Evolutionary conservation across 2,888 invertebrate species (phyloP), one percentile per base, ranked within the genome.

Genomic region (Mesorhabditis belari): DNA sequence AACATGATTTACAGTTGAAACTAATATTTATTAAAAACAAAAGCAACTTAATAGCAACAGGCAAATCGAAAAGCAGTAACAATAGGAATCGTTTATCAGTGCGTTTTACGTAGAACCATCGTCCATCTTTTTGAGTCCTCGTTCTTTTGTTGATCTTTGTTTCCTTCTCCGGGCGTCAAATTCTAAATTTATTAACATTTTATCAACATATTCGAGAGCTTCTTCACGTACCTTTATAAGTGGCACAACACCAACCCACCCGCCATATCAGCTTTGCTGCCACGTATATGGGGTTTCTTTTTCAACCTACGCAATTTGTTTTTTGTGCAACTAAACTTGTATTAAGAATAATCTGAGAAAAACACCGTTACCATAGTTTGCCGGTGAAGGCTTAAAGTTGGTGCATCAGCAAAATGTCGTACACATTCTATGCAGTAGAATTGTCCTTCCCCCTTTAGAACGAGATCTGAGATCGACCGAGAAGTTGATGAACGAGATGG

Each of bases 341-440:
- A 65, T 27, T 49, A 6, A 4, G 44, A 5, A 19, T 24, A 58
- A 26, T 57, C 25, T 56, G 17, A n/a, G n/a, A 35, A 44, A 57
- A 1, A 57, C 6, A 25, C 19, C 44, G 54, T 50, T 51, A 77
- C 77, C 65, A 74, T 80, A 3, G 69, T 71, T 60, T 74, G 76
- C 26, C 66, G 61, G 56, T 80, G 80, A 19, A 65, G 53, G n/a
- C 60, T 57, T 17, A 66, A 58, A 0, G 72, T 70, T 28, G 63
- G 60, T n/a, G 67, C 72, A 59, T 73, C 73, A 52, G 72, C 61
- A 57, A 79, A 80, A 62, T 80, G 70, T 19, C 77, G 66, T 35
- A 83, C 81, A 77, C 85, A 85, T 60, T 83, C 81, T 49, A 84
- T 71, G 66, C 85, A 85, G 69, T 84, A 84, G 72, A 80, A 80